phyloP scores from a whole-genome alignment of 1,140 invertebrate species.

The Drosophila setifemur region DNA sequence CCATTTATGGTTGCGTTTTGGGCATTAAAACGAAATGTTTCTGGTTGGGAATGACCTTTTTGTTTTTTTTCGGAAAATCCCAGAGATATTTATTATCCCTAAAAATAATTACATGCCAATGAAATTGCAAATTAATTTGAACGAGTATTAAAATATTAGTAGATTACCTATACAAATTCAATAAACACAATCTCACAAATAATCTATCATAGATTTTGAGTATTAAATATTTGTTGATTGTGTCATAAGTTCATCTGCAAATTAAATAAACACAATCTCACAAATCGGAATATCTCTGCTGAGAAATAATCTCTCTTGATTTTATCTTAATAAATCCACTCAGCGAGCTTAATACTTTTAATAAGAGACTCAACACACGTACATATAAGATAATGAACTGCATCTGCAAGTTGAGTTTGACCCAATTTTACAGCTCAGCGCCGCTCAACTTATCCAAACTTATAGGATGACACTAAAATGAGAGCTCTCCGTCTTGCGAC shows the following conservation, averaged over 20 bases:
- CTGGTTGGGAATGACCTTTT: not conserved
- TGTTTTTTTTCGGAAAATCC: not conserved
- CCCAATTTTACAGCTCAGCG: conserved; percentile 21
- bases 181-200: no score
- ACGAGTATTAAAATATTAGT: no score
- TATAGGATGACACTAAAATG: conserved; percentile 45
- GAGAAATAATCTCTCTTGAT: not conserved
- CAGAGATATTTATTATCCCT: no score
- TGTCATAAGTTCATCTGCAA: no score
- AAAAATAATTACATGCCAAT: no score
- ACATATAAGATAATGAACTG: not conserved
- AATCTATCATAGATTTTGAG: no score
- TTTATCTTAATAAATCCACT: conserved; percentile 2
- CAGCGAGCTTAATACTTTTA: conserved; percentile 1
- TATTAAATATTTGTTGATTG: no score
- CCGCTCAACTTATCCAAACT: conserved; percentile 16
- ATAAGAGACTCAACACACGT: conserved; percentile 14
- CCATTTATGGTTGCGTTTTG: conserved; percentile 5
- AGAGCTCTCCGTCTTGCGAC: conserved; percentile 19
- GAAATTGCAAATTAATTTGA: no score
- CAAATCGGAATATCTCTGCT: no score
- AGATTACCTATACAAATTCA: no score
- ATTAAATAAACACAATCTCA: no score
- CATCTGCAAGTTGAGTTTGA: conserved; percentile 26
- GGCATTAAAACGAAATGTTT: not conserved